Evolutionary conservation across 2,888 invertebrate species (phyloP), one percentile per base, ranked within the genome.

Genomic region (Escarpia spicata): DNA sequence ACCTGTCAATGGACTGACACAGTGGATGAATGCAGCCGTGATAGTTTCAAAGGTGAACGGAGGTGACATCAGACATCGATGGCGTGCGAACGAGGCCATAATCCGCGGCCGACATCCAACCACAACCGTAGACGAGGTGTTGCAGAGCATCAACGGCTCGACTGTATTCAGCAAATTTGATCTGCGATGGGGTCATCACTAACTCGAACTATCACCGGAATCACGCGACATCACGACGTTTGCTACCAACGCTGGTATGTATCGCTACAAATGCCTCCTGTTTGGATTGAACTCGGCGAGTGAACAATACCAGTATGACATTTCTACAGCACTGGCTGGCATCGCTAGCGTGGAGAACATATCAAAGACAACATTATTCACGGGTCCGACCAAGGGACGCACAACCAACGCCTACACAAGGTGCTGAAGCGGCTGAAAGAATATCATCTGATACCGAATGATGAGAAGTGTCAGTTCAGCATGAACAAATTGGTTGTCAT

Each of bases 151-250:
- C 12, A 92, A 92, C 19, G 92, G 52, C 10, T 52, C 52, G 44
- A 92, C 45, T 6, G 92, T 92, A 15, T 92, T 92, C 37, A 92
- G 37, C 26, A 93, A 93, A 52, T 43, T 93, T 8, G 44, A 93
- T 92, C 52, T 93, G 43, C 92, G 92, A 52, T 92, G 92, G 92
- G 92, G 92, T 2, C 92, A 92, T 52, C 92, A 92, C 92, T 91
- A 91, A 37, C 60, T 92, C 3, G 92, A 92, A 44, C 31, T 44
- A 37, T 19, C 15, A 43, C 45, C 45, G 45, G 45, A 6, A 45
- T 45, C 45, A 45, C 44, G 60, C 19, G 92, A 91, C 9, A 92
- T 92, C 43, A 92, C 92, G 45, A 92, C 52, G 15, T 52, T 92
- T 92, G 6, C 60, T 37, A 92, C 45, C 10, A 75, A 92, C 26